Conservation (phyloP, 2,113 vertebrate genomes). For the Pseudopipra pipra region DNA sequence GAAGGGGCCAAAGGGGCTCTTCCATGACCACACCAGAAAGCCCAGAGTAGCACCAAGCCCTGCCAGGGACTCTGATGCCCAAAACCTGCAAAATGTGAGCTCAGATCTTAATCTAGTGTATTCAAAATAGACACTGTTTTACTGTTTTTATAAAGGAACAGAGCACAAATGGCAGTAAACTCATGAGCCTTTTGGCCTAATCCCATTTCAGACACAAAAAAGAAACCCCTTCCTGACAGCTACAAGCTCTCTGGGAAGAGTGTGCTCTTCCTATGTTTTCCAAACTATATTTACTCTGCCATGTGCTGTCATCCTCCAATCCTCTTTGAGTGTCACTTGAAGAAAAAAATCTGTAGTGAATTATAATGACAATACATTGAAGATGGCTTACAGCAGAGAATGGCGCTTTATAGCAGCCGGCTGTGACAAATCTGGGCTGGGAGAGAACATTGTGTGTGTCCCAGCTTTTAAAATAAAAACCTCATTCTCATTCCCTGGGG, state of each 20-base stretch:
- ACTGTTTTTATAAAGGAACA: background rate
- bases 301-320: constrained; percentile 32
- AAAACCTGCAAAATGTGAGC: background rate
- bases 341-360: constrained; percentile 15
- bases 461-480: constrained; percentile 58
- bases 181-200: constrained; percentile 9
- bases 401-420: background rate
- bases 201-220: constrained; percentile 16
- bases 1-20: background rate
- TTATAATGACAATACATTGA: constrained; percentile 33
- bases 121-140: background rate
- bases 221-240: constrained; percentile 10
- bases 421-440: constrained; percentile 43
- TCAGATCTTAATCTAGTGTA: background rate
- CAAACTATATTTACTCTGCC: constrained; percentile 16
- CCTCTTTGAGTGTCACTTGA: background rate
- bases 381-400: constrained; percentile 25
- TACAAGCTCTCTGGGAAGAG: background rate
- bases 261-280: background rate
- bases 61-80: background rate
- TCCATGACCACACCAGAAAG: background rate
- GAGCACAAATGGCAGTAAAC: background rate
- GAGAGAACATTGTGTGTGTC: constrained; percentile 23
- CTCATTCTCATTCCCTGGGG: background rate
- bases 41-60: background rate